Evolutionary conservation across 1,140 invertebrate genomes (phyloP), one percentile per base, ranked within the genome.

Genomic region (Aporrectodea caliginosa): DNA sequence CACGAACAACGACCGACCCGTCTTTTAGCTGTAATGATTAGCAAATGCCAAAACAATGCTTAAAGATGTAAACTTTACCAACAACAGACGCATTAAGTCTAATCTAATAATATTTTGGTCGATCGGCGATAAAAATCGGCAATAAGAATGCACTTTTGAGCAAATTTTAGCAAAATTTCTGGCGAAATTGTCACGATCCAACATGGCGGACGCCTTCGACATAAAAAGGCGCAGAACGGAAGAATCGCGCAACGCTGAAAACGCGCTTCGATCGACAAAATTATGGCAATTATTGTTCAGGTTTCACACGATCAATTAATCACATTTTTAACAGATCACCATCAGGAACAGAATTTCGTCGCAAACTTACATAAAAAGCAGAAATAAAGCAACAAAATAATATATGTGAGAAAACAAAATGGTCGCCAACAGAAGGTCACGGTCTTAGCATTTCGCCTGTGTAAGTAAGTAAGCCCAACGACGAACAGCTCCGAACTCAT

Each of bases 391-490:
- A 58, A 58, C 43, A 58, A 58, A 58, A 58, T 58, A 6, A 22
- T 12, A 12, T 58, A 58, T 58, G 43, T 58, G 6, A 22, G 43
- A 58, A 58, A 58, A 58, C 43, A 58, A 58, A 58, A 58, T 58
- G 43, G 43, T 58, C 43, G 43, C 43, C 43, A 58, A 58, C 43
- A 58, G 43, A 58, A 58, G 43, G 43, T 58, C 43, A 58, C 43
- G 6, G 43, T 58, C 43, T 58, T 58, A 58, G 22, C 43, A 58
- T 6, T 58, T 58, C 22, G 6, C 22, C 43, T 58, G 6, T 12
- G 43, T 58, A 58, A 58, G 43, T 58, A 58, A 58, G 43, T 58
- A 58, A 58, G 43, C 43, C 22, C 43, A 22, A 58, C 43, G 22
- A 58, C 22, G 6, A 22, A 58, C 43, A 58, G 43, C 22, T 58